Base-by-base conservation (phyloP, 2,888 invertebrate species). In the Tetramorium bicarinatum region DNA sequence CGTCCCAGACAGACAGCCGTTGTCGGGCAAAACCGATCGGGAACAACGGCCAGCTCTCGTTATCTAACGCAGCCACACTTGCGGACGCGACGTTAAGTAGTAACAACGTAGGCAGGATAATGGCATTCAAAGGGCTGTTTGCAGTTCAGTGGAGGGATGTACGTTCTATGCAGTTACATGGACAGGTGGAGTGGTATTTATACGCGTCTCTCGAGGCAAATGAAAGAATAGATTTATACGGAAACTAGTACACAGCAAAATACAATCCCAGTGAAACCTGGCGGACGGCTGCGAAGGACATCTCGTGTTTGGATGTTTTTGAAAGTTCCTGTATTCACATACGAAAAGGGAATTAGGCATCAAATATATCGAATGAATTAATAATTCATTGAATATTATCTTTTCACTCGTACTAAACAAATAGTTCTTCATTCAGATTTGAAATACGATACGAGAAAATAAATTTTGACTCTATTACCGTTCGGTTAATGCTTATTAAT, bases 11-110 rank as follows among this genome's bases (percentile, higher is more conserved):
- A 47, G 49, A 71, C 79, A 38, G 44, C 67, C 41, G 62, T 49
- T 72, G 67, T 61, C 61, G 62, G 29, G 54, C 54, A 72, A 21
- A 34, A n/a, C 59, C 61, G 52, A 76, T 82, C 56, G 75, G 67
- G 72, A 86, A 82, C 79, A 84, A 69, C 79, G 69, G 66, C 47
- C 76, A 67, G 74, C 76, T 82, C 82, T 59, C 75, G 90, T 89
- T 89, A 89, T 89, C 89, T 82, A 62, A 83, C 67, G 79, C 88
- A 89, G 84, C 66, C 89, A 49, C 76, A 76, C 74, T 82, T 67
- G 44, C 15, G 41, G 44, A 72, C 71, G 44, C 15, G 59, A 76
- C 85, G 77, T 87, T 83, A 67, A 72, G 69, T 69, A 87, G 54
- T 84, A 76, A 76, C 74, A 88, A 81, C 83, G 84, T 81, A 82